Evolutionary conservation across 2,888 invertebrate genomes (phyloP).

Genomic region (Ormyrus rosae): DNA sequence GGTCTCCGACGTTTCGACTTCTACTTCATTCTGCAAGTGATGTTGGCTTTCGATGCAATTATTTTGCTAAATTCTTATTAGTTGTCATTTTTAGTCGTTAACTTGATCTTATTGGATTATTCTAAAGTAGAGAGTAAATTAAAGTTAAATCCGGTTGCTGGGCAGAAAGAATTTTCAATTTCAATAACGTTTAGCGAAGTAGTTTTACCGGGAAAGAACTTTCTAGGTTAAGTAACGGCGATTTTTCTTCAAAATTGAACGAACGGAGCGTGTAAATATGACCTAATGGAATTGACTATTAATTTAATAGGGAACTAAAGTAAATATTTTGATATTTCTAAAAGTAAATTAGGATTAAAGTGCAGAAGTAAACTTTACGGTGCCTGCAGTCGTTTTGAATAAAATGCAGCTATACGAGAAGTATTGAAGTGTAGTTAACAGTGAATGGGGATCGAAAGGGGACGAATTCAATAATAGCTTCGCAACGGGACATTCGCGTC

Average conservation of each 20-base stretch:
- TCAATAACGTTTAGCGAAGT: neutral
- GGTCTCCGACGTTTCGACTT: too few species aligned
- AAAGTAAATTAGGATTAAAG: neutral
- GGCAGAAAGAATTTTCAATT: too few species aligned
- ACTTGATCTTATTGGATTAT: too few species aligned
- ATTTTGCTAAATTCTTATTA: too few species aligned
- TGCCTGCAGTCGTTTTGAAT: neutral
- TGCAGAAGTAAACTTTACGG: neutral
- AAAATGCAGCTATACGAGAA: neutral
- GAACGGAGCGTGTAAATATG: conserved; percentile 16
- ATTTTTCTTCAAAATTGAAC: conserved; percentile 14
- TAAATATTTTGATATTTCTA: too few species aligned
- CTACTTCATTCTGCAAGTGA: too few species aligned
- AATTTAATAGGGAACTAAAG: too few species aligned
- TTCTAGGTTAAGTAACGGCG: conserved; percentile 33
- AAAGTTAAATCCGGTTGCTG: too few species aligned
- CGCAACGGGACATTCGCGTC: conserved; percentile 65
- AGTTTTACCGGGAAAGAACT: conserved; percentile 32
- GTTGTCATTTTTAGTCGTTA: too few species aligned
- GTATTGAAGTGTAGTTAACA: neutral
- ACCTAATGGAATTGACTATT: conserved; percentile 2
- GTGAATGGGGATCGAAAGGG: conserved; percentile 42
- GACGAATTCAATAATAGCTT: conserved; percentile 65
- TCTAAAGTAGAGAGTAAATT: too few species aligned
- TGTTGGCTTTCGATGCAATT: too few species aligned